Conservation (phyloP, 2,113 vertebrate genomes). For the Oplegnathus fasciatus region DNA sequence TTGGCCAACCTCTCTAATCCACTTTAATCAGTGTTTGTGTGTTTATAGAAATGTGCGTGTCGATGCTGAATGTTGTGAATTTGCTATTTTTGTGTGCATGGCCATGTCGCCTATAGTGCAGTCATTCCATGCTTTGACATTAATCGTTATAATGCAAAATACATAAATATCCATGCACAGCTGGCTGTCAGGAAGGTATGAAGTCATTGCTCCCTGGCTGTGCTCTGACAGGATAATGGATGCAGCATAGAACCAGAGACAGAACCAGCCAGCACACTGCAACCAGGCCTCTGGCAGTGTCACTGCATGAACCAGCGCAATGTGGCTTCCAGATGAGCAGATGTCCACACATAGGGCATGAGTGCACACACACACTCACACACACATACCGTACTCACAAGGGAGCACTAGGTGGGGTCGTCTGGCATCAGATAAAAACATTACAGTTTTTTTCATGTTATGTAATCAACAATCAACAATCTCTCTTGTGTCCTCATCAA, state of each 20-base stretch:
- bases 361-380: constrained; percentile 5
- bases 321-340: constrained; percentile 65
- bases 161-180: constrained; percentile 34
- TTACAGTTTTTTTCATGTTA: constrained; percentile 23
- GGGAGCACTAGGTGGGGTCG: constrained; percentile 23
- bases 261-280: constrained; percentile 34
- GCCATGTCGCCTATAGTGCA: constrained; percentile 1
- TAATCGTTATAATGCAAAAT: constrained; percentile 32
- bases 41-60: constrained; percentile 5
- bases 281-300: constrained; percentile 38
- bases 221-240: constrained; percentile 68
- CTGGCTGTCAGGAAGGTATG: constrained; percentile 56
- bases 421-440: constrained; percentile 29
- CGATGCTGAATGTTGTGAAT: neutral
- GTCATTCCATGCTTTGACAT: constrained; percentile 13
- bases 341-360: constrained; percentile 36
- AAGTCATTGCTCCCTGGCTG: constrained; percentile 61
- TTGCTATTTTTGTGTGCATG: neutral
- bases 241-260: constrained; percentile 37
- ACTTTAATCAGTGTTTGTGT: constrained; percentile 4
- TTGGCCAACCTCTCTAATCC: constrained; percentile 21
- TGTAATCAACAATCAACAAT: constrained; percentile 9
- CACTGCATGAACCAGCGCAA: constrained; percentile 30
- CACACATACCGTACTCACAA: neutral
- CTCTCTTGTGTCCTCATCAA: constrained; percentile 16